Evolutionary conservation across 1,140 invertebrate genomes (phyloP).

Genomic region (Gryon sp.): DNA sequence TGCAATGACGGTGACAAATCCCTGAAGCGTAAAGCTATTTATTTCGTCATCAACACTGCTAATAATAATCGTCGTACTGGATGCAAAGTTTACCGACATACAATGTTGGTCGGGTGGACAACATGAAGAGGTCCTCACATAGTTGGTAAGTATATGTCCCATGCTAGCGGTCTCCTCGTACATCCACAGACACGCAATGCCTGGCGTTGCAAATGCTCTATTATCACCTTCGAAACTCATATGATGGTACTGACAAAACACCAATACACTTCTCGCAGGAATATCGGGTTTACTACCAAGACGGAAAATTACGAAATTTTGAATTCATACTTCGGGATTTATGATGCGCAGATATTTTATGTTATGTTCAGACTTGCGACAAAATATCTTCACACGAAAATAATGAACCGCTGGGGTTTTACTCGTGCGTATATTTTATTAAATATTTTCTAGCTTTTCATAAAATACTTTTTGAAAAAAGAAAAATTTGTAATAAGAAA

Average conservation of each 20-base stretch:
- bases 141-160: constrained; percentile 54
- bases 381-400: too few species aligned
- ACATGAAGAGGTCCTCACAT: constrained; percentile 57
- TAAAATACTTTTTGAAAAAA: too few species aligned
- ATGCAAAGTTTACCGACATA: constrained; percentile 50
- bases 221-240: constrained; percentile 55
- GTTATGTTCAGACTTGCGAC: too few species aligned
- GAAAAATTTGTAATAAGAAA: too few species aligned
- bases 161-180: constrained; percentile 40
- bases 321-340: too few species aligned
- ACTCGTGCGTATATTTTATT: too few species aligned
- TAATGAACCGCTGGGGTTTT: too few species aligned
- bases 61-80: constrained; percentile 42
- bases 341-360: too few species aligned
- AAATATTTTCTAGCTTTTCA: too few species aligned
- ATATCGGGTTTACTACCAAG: constrained; percentile 5
- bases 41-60: constrained; percentile 15
- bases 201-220: constrained; percentile 41
- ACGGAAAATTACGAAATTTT: constrained; percentile 24
- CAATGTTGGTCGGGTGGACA: constrained; percentile 49
- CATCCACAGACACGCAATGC: constrained; percentile 47
- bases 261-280: constrained; percentile 37
- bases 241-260: constrained; percentile 46
- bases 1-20: too few species aligned
- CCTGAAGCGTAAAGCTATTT: constrained; percentile 6